Base-by-base conservation (phyloP, 2,797 vertebrate species). In the Macropus fuliginosus region DNA sequence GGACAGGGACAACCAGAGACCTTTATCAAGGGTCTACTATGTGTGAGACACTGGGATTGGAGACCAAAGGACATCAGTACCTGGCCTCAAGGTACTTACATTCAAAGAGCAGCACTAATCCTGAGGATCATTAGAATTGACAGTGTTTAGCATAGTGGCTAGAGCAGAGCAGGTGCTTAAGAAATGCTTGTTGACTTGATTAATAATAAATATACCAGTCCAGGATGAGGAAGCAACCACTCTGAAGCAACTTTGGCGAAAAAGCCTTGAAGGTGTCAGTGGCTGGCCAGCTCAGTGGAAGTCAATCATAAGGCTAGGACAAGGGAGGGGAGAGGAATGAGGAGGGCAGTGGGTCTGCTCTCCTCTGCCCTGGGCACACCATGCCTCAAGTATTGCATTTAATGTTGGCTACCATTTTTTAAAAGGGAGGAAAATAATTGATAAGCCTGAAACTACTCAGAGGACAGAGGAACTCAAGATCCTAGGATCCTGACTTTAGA, bases 161-260 rank as follows among this genome's bases (percentile, higher is more conserved):
- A 50, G 21, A 6, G 40, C n/a, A 52, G 12, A 55, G 1, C 34
- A n/a, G 56, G 8, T 59, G 50, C 50, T 90, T 4, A 90, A 40
- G 92, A 91, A 91, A 94, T 24, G 55, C 57, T 57, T 91, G 29
- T 90, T 95, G 40, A 21, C 31, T 94, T 31, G 89, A 94, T 55
- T 29, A 34, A 55, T 96, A 96, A 92, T 89, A 9, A 91, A 74
- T 57, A 34, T 34, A 52, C 95, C 94, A 74, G 46, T 93, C 56
- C 27, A 91, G 27, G 54, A 54, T 59, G 57, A 52, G 92, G 54
- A 52, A 93, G 29, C 2, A 31, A 31, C 57, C 11, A 31, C 57
- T 12, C 1, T 59, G 57, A 29, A 59, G 24, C 27, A 94, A 13
- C 90, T 93, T 46, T 91, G 56, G 56, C 95, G 56, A 13, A 94